A percentile compares a stretch with the other conserved stretches of the same genome.
Evolutionary conservation across 2,888 invertebrate species (phyloP).

Genomic region (Epinotia nisella): DNA sequence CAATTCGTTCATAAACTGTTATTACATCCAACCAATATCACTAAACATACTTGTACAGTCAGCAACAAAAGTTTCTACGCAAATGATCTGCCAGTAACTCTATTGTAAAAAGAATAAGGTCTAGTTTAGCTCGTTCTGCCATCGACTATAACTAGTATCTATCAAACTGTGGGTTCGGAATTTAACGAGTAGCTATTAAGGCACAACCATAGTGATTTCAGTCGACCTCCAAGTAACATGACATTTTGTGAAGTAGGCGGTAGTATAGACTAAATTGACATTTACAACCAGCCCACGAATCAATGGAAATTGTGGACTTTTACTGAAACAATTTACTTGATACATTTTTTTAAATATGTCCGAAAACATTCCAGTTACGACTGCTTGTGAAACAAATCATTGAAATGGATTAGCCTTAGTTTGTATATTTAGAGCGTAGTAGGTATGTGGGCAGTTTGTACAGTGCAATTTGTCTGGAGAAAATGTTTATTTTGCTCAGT

Average conservation of each 20-base stretch:
- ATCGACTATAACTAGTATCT: neutral
- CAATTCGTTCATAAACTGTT: slow-evolving; percentile 15
- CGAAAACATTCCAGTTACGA: neutral
- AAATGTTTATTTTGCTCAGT: too few species aligned
- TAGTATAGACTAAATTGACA: slow-evolving; percentile 22
- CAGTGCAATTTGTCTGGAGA: too few species aligned
- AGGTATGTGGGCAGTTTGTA: too few species aligned
- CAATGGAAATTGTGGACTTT: slow-evolving; percentile 26
- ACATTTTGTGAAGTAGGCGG: slow-evolving; percentile 29
- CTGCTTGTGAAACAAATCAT: too few species aligned
- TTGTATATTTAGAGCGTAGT: too few species aligned
- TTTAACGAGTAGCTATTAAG: slow-evolving; percentile 19
- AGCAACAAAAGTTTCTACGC: too few species aligned
- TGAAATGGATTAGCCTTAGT: too few species aligned
- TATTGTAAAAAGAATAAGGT: too few species aligned
- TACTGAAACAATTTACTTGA: slow-evolving; percentile 6
- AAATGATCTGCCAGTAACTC: too few species aligned
- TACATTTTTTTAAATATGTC: neutral
- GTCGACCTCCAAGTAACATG: slow-evolving; percentile 18
- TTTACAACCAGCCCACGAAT: slow-evolving; percentile 17
- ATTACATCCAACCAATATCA: slow-evolving; percentile 9
- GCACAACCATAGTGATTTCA: slow-evolving; percentile 13
- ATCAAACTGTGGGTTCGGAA: neutral
- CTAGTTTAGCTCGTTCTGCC: too few species aligned
- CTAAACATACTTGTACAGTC: neutral